Base-by-base conservation (phyloP, 2,888 invertebrate genomes). In the Muschampia plurimacula region DNA sequence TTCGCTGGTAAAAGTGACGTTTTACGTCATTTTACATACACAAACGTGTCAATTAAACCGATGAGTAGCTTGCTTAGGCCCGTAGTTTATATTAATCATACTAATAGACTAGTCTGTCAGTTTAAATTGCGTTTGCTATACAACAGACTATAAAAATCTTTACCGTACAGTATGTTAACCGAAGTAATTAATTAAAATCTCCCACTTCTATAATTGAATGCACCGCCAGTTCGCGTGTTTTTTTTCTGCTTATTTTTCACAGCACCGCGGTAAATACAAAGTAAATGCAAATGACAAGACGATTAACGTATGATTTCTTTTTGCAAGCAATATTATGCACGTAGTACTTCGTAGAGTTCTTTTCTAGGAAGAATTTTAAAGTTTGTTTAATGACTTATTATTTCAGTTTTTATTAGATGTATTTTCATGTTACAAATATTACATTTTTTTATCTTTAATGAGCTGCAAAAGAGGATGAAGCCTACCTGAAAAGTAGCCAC, bases 161-260 rank as follows among this genome's bases (percentile, higher is more conserved):
- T 15, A 62, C 9, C n/a, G 9, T 41, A 0, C 15, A 62, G 9
- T 39, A 39, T 64, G 41, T 41, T 8, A 32, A 64, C 10, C 7
- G 13, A 22, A 13, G 44, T 28, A 64, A 64, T 6, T 44, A 44
- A 62, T 39, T 46, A 66, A 65, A 36, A n/a, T 66, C 66, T 66
- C 15, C 66, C 36, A 66, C 52, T 52, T n/a, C n/a, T 66, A 66
- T 62, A 66, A 66, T 66, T 66, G 66, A 66, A 66, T 52, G 22
- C 15, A 36, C 52, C 66, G 66, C 66, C 36, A 36, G 36, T 15
- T 44, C 9, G 63, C 63, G 63, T 64, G 63, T 64, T 64, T 62
- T 4, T 64, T 64, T 64, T 44, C 44, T 41, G 7, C 28, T 64
- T 64, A 64, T 39, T 64, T 44, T 44, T 64, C 36, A 46, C 52